Conservation (phyloP, 2,113 vertebrate species). For the Seriola dumerili region DNA sequence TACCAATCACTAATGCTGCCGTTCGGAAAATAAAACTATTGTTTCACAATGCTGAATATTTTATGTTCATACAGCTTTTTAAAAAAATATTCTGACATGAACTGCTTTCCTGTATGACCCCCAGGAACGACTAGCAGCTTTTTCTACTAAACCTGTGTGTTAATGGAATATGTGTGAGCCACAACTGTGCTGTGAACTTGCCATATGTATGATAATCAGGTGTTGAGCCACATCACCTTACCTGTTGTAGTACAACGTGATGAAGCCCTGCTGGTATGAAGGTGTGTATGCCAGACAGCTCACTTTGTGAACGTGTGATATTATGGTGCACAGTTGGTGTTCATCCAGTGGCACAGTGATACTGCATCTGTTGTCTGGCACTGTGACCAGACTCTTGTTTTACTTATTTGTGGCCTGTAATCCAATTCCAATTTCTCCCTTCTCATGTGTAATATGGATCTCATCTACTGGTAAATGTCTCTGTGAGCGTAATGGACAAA, state of each 20-base stretch:
- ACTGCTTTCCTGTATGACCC: neutral
- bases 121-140: neutral
- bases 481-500: conserved; percentile 29
- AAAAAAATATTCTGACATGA: neutral
- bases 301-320: conserved; percentile 35
- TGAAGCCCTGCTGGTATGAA: conserved; percentile 18
- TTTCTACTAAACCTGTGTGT: neutral
- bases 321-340: conserved; percentile 37
- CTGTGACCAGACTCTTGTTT: conserved; percentile 22
- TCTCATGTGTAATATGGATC: conserved; percentile 17
- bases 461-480: conserved; percentile 19
- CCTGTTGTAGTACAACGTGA: conserved; percentile 6
- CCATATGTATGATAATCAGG: conserved; percentile 9
- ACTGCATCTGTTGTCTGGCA: conserved; percentile 59
- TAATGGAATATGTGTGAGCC: neutral
- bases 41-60: neutral
- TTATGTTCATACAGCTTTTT: neutral
- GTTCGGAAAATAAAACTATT: neutral
- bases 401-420: conserved; percentile 38
- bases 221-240: neutral
- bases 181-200: neutral
- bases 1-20: neutral
- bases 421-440: conserved; percentile 7
- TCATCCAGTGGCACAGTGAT: conserved; percentile 38
- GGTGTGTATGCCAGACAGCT: conserved; percentile 25